Conservation (phyloP, 2,888 invertebrate genomes). For the Andrena camellia region DNA sequence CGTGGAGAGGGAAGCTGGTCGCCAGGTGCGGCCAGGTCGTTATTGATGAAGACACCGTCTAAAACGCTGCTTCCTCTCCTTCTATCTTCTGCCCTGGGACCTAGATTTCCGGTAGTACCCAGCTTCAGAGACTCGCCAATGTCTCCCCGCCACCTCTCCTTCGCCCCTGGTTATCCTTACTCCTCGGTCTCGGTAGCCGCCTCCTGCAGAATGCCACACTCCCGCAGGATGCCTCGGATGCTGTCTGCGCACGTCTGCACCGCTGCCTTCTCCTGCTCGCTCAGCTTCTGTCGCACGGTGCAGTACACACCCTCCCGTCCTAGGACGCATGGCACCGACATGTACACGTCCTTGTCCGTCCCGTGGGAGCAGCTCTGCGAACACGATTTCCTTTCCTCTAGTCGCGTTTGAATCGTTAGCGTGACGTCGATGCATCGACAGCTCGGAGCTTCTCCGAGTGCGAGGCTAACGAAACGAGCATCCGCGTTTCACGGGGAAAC, state of each 20-base stretch:
- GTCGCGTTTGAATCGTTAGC: slow-evolving; percentile 34
- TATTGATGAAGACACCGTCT: slow-evolving; percentile 71
- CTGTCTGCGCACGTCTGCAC: slow-evolving; percentile 79
- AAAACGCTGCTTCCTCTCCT: slow-evolving; percentile 46
- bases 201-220: slow-evolving; percentile 79
- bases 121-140: not conserved
- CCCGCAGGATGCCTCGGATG: slow-evolving; percentile 77
- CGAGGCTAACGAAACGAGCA: slow-evolving; percentile 8
- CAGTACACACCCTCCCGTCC: slow-evolving; percentile 85
- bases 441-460: not conserved
- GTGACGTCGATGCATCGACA: slow-evolving; percentile 13
- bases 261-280: slow-evolving; percentile 79
- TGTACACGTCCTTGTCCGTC: slow-evolving; percentile 87
- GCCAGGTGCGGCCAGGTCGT: slow-evolving; percentile 63
- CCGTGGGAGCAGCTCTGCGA: slow-evolving; percentile 84
- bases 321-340: slow-evolving; percentile 87
- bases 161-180: slow-evolving; percentile 3
- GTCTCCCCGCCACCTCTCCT: not conserved
- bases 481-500: not conserved
- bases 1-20: slow-evolving; percentile 62
- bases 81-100: slow-evolving; percentile 15
- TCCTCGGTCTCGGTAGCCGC: slow-evolving; percentile 49
- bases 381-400: slow-evolving; percentile 23
- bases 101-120: slow-evolving; percentile 58
- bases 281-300: slow-evolving; percentile 86